These are phyloP conservation scores for Bombus huntii DNA, from an alignment of 1,140 invertebrate species.

Conservation along the genomic window DNA sequence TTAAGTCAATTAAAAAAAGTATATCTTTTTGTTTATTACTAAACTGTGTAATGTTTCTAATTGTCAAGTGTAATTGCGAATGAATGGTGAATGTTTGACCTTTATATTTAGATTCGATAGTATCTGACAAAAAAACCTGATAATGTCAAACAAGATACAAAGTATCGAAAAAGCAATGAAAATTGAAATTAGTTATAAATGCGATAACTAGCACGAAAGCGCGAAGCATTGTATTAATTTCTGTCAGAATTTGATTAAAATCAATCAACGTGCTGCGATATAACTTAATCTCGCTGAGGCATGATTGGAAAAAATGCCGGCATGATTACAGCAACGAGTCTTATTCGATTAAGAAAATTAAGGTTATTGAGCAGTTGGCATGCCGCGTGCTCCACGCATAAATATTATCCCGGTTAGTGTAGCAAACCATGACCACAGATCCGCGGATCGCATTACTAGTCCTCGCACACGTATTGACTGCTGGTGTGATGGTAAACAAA, in stretches of 20 bases:
- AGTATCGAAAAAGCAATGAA: background rate
- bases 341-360: constrained; percentile 46
- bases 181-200: background rate
- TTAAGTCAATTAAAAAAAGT: no score
- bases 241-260: background rate
- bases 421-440: constrained; percentile 26
- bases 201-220: background rate
- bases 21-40: no score
- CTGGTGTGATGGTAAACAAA: constrained; percentile 33
- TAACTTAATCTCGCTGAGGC: background rate
- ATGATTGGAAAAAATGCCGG: background rate
- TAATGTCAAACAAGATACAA: background rate
- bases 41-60: no score
- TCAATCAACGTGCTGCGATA: no score
- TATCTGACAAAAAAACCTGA: background rate
- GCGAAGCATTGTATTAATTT: no score
- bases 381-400: background rate
- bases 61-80: no score
- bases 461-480: constrained; percentile 21
- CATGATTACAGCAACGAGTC: background rate
- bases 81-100: no score
- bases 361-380: constrained; percentile 18
- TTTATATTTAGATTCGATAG: no score
- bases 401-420: constrained; percentile 33
- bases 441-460: constrained; percentile 17